Conservation (phyloP, 2,113 vertebrate genomes). For the Fulmarus glacialis region DNA sequence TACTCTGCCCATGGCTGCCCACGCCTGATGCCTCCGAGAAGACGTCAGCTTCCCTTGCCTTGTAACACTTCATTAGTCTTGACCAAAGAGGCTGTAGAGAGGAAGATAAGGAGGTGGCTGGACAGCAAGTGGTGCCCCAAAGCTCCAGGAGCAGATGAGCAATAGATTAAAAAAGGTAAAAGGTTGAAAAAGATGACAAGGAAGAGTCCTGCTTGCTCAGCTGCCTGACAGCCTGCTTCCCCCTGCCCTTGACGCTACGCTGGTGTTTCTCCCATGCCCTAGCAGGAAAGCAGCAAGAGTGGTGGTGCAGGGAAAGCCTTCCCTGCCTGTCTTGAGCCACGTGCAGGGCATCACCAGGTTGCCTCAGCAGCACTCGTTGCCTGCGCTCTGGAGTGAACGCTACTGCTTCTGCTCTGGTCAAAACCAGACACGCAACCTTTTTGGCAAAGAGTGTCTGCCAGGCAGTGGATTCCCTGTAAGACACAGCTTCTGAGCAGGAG, state of each 20-base stretch:
- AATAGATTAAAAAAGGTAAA: not conserved
- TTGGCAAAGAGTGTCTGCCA: not conserved
- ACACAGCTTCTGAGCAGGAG: not conserved
- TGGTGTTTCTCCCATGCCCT: not conserved
- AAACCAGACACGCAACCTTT: not conserved
- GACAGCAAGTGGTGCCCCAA: not conserved
- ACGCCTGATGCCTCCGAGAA: not conserved
- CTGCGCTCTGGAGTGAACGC: not conserved
- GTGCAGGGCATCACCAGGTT: not conserved
- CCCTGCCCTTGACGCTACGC: fast-evolving
- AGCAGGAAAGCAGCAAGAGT: not conserved
- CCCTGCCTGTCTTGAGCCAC: not conserved
- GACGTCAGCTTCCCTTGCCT: not conserved
- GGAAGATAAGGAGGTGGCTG: not conserved
- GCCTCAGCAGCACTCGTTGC: not conserved
- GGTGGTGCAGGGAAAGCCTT: not conserved
- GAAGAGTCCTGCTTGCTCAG: not conserved
- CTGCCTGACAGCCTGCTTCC: not conserved
- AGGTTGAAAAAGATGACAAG: not conserved
- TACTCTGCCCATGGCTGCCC: not conserved
- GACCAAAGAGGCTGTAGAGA: not conserved
- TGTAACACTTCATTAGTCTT: not conserved
- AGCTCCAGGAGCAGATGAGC: not conserved
- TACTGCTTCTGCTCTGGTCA: not conserved
- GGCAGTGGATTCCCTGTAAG: not conserved